Evolutionary conservation across 2,113 vertebrate species (phyloP), one percentile per base, ranked within the genome.

Genomic region (Actinemys pallida): DNA sequence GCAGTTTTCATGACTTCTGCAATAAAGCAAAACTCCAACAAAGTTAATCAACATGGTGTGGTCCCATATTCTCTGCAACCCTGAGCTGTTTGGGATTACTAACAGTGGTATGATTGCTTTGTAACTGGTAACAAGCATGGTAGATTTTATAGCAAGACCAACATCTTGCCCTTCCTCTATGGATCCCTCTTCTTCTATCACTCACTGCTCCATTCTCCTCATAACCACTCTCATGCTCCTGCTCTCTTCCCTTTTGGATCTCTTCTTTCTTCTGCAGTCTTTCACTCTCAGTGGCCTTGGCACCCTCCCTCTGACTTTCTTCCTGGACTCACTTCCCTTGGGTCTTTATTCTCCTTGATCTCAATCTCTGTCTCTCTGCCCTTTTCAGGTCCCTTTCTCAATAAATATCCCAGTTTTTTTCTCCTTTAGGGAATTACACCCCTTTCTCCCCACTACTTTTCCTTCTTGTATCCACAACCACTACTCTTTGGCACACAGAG

Each of bases 41-140:
- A 10, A 5, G 39, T 4, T 3, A 8, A 3, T n/a, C 59, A 22
- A 47, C 2, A 1, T 13, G 5, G 3, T 10, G 13, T 6, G 42
- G 8, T 5, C 25, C 27, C 80, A 9, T 4, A 17, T 45, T 31
- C 25, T 11, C 39, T 69, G 2, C 49, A 35, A 10, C 14, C 19
- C 45, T 13, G 25, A 45, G 45, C 76, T 47, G 8, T 12, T 25
- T 19, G 76, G 5, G 47, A 45, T 49, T 19, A 49, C 27, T 50
- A 75, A 75, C 39, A 11, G 35, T 25, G 72, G 19, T 39, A 75
- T 6, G 19, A 42, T 45, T 25, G 72, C 20, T 75, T 75, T 75
- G 72, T 25, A 75, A 75, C 22, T 24, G 72, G 9, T 42, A 45
- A 10, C n/a, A 10, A 45, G 72, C 72, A 75, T 24, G 72, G 72